Base-by-base conservation (phyloP, 2,113 vertebrate genomes). In the Thryonomys swinderianus region DNA sequence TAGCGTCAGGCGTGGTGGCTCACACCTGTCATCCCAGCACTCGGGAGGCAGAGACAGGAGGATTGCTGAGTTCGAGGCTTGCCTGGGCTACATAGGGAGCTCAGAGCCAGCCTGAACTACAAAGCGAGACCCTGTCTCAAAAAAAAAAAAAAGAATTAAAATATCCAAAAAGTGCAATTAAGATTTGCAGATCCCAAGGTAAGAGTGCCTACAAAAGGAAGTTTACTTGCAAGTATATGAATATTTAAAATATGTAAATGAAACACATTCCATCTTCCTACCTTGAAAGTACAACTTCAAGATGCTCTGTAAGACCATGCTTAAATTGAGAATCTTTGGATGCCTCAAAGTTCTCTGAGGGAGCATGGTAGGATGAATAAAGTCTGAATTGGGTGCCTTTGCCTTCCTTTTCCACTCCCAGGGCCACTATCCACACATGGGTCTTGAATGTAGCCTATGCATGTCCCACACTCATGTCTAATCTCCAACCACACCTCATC, bases 211-310 rank as follows among this genome's bases (percentile, higher is more conserved):
- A 55, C 10, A 71, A 57, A 76, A 45, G 11, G 62, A 94, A 14
- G 23, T 7, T 20, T n/a, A 53, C 66, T 66, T 48, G 85, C 61
- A 20, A 30, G 55, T 21, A 1, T 57, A 11, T n/a, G n/a, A 88
- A 51, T 78, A 73, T 84, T 92, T 74, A 62, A 88, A 92, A 90
- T 66, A 14, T 85, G 30, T 37, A 51, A 78, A 69, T 87, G 81
- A 64, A 76, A 85, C 64, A 71, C 8, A 93, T 67, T 34, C 12
- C 5, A 57, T 45, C n/a, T 8, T 76, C 23, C 30, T 95, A 11
- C 45, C 42, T 79, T 66, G 71, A 71, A 34, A 95, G 32, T 69
- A 80, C 71, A 62, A 37, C 4, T 67, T 64, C 42, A 40, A 20
- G 59, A 40, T 57, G 34, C 23, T 82, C 11, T 55, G 34, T 69